These are phyloP conservation scores for Cyclopterus lumpus DNA, from an alignment of 2,797 vertebrate species.

Conservation along the genomic window DNA sequence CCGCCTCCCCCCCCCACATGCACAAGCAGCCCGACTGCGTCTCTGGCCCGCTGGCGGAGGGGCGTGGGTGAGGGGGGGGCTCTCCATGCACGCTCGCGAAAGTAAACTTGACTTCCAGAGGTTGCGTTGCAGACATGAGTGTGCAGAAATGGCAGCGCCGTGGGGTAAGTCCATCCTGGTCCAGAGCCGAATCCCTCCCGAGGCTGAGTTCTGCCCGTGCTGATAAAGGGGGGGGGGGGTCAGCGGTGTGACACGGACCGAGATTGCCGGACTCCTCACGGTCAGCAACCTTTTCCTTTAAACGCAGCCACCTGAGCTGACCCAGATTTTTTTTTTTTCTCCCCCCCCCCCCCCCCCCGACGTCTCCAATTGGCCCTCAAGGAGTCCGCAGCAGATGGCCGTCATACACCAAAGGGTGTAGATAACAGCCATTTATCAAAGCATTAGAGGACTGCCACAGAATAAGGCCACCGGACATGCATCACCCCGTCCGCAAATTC, in stretches of 20 bases:
- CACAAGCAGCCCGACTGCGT: slow-evolving; percentile 24
- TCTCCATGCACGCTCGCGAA: slow-evolving; percentile 35
- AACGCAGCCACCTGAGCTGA: slow-evolving; percentile 80
- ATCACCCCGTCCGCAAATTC: slow-evolving; percentile 72
- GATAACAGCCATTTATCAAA: slow-evolving; percentile 85
- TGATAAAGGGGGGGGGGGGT: slow-evolving; percentile 80
- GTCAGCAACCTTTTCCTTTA: slow-evolving; percentile 76
- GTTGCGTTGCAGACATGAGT: slow-evolving; percentile 65
- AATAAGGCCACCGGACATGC: slow-evolving; percentile 83
- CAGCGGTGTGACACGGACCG: slow-evolving; percentile 56
- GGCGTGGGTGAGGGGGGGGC: too few relatives aligned
- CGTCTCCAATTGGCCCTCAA: slow-evolving; percentile 79
- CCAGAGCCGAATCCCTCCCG: slow-evolving; percentile 65
- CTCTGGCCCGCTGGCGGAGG: slow-evolving; percentile 29
- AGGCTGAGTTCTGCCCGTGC: slow-evolving; percentile 61
- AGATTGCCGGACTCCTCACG: slow-evolving; percentile 72
- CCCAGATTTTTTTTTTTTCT: slow-evolving; percentile 72
- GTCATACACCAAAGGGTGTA: slow-evolving; percentile 81
- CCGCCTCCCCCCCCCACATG: slow-evolving; percentile 3
- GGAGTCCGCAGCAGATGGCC: slow-evolving; percentile 82
- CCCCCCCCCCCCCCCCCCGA: too few relatives aligned
- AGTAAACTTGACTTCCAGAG: slow-evolving; percentile 48
- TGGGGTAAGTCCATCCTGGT: slow-evolving; percentile 65
- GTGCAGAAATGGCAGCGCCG: slow-evolving; percentile 67
- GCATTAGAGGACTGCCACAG: slow-evolving; percentile 77